phyloP scores from a whole-genome alignment of 2,888 invertebrate genomes.

The Pachliopta kotzebuea region DNA sequence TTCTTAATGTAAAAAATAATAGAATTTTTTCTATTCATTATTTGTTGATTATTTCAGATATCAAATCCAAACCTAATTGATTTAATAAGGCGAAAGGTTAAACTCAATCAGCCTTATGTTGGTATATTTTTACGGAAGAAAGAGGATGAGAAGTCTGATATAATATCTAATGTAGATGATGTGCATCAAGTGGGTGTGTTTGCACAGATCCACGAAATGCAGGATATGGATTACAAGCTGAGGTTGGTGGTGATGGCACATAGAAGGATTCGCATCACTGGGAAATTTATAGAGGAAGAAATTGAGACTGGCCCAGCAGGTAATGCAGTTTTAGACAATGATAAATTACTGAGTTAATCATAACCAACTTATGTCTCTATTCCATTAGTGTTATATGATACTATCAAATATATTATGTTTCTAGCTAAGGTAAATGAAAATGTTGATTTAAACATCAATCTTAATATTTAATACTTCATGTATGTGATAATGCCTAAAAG shows the following conservation, averaged over 20 bases:
- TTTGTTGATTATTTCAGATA: slow-evolving; percentile 76
- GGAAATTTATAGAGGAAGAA: slow-evolving; percentile 88
- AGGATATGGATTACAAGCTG: slow-evolving; percentile 94
- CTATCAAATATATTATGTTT: too few relatives aligned
- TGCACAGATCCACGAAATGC: slow-evolving; percentile 98
- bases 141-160: slow-evolving; percentile 92
- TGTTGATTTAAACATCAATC: too few relatives aligned
- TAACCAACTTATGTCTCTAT: too few relatives aligned
- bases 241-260: slow-evolving; percentile 97
- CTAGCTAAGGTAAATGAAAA: too few relatives aligned
- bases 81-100: slow-evolving; percentile 94
- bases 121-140: slow-evolving; percentile 97
- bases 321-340: slow-evolving; percentile 29
- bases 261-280: slow-evolving; percentile 90
- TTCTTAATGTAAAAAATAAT: too few relatives aligned
- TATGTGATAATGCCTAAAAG: too few relatives aligned
- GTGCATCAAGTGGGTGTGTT: slow-evolving; percentile 96
- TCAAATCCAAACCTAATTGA: slow-evolving; percentile 93
- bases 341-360: too few relatives aligned
- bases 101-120: slow-evolving; percentile 97
- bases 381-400: too few relatives aligned
- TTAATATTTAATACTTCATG: too few relatives aligned
- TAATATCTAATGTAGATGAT: slow-evolving; percentile 91
- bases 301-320: slow-evolving; percentile 81
- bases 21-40: too few relatives aligned